Percentiles rank a stretch among this genome's conserved stretches.
Evolutionary conservation across 1,140 invertebrate genomes (phyloP).

Genomic region (Trachymyrmex cornetzi): DNA sequence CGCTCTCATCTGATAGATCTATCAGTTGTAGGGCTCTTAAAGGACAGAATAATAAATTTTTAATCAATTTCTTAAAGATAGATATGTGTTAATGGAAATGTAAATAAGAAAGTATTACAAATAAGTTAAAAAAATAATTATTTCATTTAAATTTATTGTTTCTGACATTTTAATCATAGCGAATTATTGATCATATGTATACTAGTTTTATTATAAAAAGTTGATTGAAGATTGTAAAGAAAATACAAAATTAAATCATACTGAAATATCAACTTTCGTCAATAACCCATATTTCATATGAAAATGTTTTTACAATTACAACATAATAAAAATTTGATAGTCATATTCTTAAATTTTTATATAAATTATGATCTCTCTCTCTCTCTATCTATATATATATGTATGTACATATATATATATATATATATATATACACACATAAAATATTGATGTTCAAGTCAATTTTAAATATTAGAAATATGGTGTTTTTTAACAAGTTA

Average conservation of each 20-base stretch:
- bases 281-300: background rate
- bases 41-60: constrained; percentile 42
- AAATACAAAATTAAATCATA: background rate
- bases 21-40: constrained; percentile 91
- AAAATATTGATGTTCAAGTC: constrained; percentile 4
- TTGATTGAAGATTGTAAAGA: background rate
- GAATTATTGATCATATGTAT: background rate
- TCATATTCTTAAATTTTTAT: background rate
- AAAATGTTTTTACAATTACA: background rate
- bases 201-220: background rate
- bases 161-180: too few relatives aligned
- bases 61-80: background rate
- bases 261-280: background rate
- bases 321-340: background rate
- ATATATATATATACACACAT: too few relatives aligned
- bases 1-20: constrained; percentile 88
- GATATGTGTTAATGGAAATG: background rate
- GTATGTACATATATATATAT: too few relatives aligned
- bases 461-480: background rate
- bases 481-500: background rate
- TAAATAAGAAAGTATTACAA: background rate
- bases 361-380: too few relatives aligned
- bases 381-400: background rate
- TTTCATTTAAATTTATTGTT: too few relatives aligned
- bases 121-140: background rate